These are phyloP conservation scores for Poecilia gillii DNA, from an alignment of 2,797 vertebrate species.

Conservation along the genomic window DNA sequence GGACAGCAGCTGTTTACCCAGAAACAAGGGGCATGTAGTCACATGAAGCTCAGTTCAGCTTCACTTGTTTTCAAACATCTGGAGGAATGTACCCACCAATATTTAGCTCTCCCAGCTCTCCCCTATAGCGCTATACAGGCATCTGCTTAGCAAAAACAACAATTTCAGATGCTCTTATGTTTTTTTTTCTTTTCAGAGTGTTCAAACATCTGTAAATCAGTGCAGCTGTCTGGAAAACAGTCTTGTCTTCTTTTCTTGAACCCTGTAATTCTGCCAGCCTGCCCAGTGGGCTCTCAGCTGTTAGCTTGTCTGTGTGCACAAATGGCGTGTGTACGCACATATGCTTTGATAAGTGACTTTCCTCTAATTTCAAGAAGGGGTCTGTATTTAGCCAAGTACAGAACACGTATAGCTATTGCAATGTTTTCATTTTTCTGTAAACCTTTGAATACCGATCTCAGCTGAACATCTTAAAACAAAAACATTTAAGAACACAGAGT, in stretches of 20 bases:
- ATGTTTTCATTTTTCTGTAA: no score
- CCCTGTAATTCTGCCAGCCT: neutral
- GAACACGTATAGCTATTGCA: no score
- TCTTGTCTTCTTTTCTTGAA: neutral
- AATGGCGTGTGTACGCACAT: neutral
- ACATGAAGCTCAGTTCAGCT: conserved; percentile 27
- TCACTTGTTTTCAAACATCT: conserved; percentile 27
- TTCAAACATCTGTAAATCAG: conserved; percentile 6
- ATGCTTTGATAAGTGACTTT: neutral
- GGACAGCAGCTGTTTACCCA: conserved; percentile 47
- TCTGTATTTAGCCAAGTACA: no score
- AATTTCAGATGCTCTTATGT: neutral
- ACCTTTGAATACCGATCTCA: no score
- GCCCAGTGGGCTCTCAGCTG: conserved; percentile 4
- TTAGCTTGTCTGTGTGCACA: neutral
- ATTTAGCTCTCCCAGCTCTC: conserved; percentile 1
- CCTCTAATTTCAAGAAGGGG: neutral
- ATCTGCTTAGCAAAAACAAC: neutral
- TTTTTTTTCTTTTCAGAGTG: no score
- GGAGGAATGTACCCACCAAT: conserved; percentile 19
- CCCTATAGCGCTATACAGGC: neutral
- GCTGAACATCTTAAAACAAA: no score
- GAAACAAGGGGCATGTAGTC: conserved; percentile 18
- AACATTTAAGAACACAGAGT: no score
- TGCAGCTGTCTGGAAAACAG: conserved; percentile 16